phyloP scores from a whole-genome alignment of 2,888 invertebrate species.

The Euzophera pinguis region DNA sequence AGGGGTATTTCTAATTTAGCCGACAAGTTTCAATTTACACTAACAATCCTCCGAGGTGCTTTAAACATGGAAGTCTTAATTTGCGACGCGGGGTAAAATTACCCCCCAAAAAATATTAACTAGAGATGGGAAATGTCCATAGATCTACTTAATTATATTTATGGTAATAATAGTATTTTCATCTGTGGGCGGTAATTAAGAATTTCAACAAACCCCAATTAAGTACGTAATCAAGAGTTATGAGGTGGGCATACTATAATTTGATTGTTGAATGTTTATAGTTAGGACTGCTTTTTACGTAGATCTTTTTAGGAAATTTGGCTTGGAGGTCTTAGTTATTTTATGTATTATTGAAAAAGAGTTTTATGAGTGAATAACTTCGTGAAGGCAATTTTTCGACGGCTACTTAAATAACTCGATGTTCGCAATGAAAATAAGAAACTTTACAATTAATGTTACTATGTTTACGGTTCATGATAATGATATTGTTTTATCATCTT shows the following conservation, averaged over 20 bases:
- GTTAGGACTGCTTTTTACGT: too few species aligned
- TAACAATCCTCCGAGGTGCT: constrained; percentile 7
- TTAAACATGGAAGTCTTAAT: constrained; percentile 11
- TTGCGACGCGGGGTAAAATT: constrained; percentile 3
- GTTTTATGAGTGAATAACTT: too few species aligned
- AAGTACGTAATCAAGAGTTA: background rate
- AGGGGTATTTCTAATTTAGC: background rate
- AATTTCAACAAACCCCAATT: background rate
- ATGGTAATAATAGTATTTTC: background rate
- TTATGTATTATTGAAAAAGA: too few species aligned
- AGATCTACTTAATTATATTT: background rate
- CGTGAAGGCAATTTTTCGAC: too few species aligned
- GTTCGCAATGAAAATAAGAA: too few species aligned
- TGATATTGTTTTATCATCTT: background rate
- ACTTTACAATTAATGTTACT: too few species aligned
- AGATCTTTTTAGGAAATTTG: too few species aligned
- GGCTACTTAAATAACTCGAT: too few species aligned
- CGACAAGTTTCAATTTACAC: constrained; percentile 12
- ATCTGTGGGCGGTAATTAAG: background rate
- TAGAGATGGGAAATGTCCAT: background rate
- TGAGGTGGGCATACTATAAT: too few species aligned
- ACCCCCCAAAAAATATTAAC: constrained; percentile 9
- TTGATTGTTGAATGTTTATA: too few species aligned
- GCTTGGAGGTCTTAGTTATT: too few species aligned
- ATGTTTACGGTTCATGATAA: too few species aligned